These are phyloP conservation scores for Sinonovacula constricta DNA, from an alignment of 1,140 invertebrate genomes.

Conservation along the genomic window DNA sequence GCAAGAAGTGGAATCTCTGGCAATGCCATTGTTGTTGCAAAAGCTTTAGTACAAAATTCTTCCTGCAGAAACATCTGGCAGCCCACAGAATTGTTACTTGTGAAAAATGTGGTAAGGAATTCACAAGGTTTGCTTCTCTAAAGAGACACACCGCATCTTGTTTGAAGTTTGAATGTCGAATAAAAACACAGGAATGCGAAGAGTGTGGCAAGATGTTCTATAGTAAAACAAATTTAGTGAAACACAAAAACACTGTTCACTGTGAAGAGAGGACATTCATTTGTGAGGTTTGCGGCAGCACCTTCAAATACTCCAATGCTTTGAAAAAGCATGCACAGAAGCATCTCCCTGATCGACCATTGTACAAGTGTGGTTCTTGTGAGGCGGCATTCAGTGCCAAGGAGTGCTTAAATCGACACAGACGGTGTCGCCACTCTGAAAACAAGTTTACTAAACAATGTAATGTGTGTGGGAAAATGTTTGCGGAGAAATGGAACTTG, in stretches of 20 bases:
- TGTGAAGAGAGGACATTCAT: slow-evolving; percentile 43
- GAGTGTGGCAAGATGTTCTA: slow-evolving; percentile 31
- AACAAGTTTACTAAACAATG: slow-evolving; percentile 19
- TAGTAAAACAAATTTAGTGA: slow-evolving; percentile 80
- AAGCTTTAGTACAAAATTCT: not conserved
- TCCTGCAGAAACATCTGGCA: not conserved
- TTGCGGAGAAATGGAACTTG: slow-evolving; percentile 82
- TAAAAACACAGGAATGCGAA: slow-evolving; percentile 18
- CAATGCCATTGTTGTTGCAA: not conserved
- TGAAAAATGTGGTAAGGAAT: slow-evolving; percentile 29
- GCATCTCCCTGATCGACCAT: not conserved
- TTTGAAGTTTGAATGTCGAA: slow-evolving; percentile 16
- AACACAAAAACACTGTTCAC: slow-evolving; percentile 83
- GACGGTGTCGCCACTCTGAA: not conserved
- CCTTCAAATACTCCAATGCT: slow-evolving; percentile 91
- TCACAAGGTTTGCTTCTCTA: slow-evolving; percentile 9
- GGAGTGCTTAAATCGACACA: not conserved
- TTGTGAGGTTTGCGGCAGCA: slow-evolving; percentile 75
- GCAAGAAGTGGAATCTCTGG: slow-evolving; percentile 13
- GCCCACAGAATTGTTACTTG: slow-evolving; percentile 3
- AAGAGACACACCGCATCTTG: slow-evolving; percentile 7
- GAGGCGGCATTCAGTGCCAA: not conserved
- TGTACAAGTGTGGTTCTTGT: not conserved
- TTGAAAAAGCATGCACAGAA: slow-evolving; percentile 82
- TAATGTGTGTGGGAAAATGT: slow-evolving; percentile 84